Evolutionary conservation across 1,140 invertebrate genomes (phyloP).

Genomic region (Coptotermes formosanus): DNA sequence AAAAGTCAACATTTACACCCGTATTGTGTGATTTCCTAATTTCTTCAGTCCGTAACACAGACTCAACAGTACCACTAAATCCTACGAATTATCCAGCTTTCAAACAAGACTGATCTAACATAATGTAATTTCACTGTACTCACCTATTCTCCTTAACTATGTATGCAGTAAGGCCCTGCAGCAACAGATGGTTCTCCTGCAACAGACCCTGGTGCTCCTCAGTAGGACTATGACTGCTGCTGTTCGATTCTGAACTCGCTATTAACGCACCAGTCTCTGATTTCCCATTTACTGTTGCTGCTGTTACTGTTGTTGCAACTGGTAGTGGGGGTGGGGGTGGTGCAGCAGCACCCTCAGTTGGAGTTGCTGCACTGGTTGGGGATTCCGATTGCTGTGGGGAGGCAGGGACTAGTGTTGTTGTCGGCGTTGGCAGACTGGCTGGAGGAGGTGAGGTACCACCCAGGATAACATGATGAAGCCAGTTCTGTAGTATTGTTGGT

Average conservation of each 20-base stretch:
- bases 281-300: conserved; percentile 39
- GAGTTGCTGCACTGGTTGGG: not conserved
- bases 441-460: conserved; percentile 51
- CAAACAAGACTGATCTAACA: too few relatives aligned
- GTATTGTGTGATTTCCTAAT: too few relatives aligned
- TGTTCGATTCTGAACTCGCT: conserved; percentile 31
- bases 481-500: conserved; percentile 61
- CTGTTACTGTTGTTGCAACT: not conserved
- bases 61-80: too few relatives aligned
- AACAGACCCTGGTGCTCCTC: conserved; percentile 41
- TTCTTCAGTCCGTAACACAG: too few relatives aligned
- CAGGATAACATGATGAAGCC: conserved; percentile 67
- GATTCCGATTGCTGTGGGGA: not conserved
- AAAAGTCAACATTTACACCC: too few relatives aligned
- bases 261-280: conserved; percentile 10
- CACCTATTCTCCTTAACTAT: conserved; percentile 71
- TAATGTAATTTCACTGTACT: not conserved
- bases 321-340: not conserved
- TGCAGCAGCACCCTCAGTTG: not conserved
- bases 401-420: conserved; percentile 27
- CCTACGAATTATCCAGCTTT: too few relatives aligned
- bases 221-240: conserved; percentile 31
- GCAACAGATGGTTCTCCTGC: conserved; percentile 69
- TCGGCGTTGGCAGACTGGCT: conserved; percentile 37
- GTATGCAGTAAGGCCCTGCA: conserved; percentile 70